phyloP scores from a whole-genome alignment of 2,888 invertebrate species.

The Ommatoiulus sabulosus region DNA sequence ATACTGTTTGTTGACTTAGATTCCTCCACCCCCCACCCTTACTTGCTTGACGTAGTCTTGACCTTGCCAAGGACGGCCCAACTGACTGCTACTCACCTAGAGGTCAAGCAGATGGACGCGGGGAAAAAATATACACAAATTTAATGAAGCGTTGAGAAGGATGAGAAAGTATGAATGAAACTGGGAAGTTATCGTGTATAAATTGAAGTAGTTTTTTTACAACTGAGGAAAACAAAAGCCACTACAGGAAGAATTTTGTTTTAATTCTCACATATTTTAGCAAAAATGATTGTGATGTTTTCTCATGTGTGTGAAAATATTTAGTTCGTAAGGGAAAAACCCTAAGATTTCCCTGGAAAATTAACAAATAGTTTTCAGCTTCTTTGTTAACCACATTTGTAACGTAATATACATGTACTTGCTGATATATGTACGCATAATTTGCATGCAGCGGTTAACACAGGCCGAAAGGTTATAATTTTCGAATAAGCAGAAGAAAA shows the following conservation, averaged over 20 bases:
- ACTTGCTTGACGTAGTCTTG: neutral
- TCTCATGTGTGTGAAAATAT: neutral
- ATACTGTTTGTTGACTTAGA: neutral
- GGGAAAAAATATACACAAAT: neutral
- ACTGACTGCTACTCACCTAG: neutral
- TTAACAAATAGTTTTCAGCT: too few relatives aligned
- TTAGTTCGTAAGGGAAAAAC: too few relatives aligned
- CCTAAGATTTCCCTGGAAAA: too few relatives aligned
- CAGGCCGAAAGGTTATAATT: too few relatives aligned
- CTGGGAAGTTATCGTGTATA: neutral
- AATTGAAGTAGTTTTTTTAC: too few relatives aligned
- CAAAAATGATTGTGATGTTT: neutral
- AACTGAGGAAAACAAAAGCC: neutral
- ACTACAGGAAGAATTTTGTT: neutral
- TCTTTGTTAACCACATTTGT: too few relatives aligned
- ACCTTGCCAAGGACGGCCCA: neutral
- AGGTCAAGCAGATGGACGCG: neutral
- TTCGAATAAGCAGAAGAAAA: too few relatives aligned
- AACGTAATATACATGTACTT: too few relatives aligned
- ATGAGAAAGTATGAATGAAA: neutral
- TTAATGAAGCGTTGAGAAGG: neutral
- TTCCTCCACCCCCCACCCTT: neutral
- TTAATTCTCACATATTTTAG: neutral
- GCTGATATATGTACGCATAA: too few relatives aligned
- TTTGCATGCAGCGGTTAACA: too few relatives aligned